Base-by-base conservation (phyloP, 1,140 invertebrate genomes). In the Tetranychus urticae region DNA sequence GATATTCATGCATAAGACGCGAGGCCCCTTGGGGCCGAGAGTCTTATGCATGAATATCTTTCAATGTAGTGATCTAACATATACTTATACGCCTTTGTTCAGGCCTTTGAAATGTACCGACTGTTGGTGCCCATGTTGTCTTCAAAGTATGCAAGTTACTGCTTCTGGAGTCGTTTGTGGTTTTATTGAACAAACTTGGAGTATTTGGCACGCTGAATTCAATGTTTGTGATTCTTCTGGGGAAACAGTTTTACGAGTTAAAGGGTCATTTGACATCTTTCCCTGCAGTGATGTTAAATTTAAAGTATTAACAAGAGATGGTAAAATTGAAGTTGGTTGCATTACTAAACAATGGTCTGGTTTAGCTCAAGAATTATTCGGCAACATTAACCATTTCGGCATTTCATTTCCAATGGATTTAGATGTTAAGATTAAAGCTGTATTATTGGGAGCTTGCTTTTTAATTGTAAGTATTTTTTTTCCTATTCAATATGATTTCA, bases 161-260 rank as follows among this genome's bases (percentile, higher is more conserved):
- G 61, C 67, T 7, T 56, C 62, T 33, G 84, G 82, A 5, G 80
- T 76, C 52, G 69, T 83, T 1, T 75, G 89, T 48, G 88, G 88
- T 33, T 79, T 76, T 8, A 77, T 93, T 6, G 78, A 83, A 63
- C 86, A 94, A 76, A 79, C 87, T 62, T 91, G 86, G 86, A 85
- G 80, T 59, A 73, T 87, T 48, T 82, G 80, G 67, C 78, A 77
- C 52, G 86, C 88, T 2, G 77, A 78, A 39, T 92, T 86, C 42
- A 47, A 3, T 3, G n/a, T 62, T 4, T 12, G 63, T 23, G 33
- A 62, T 46, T 62, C 45, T 13, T 8, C 62, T 5, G 61, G 62
- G 3, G 14, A 42, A 35, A 46, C 79, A 0, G 81, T 91, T 78
- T 72, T 92, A 3, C 77, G 75, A 62, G 84, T 94, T 65, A 81